phyloP scores from a whole-genome alignment of 1,140 invertebrate genomes.

The Plutomurus gul region DNA sequence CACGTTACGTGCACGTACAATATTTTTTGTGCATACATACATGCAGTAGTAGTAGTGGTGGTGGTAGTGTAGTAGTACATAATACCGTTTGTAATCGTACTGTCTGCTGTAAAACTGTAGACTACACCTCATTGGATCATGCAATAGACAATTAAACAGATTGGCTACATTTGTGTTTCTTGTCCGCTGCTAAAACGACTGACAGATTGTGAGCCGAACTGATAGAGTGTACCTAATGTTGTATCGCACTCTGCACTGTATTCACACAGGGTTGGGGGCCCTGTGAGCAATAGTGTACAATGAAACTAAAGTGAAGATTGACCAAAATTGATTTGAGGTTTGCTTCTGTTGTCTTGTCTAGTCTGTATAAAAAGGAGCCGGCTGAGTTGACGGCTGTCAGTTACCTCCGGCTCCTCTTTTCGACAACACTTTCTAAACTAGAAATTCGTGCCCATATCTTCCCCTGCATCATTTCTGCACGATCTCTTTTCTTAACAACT shows the following conservation, averaged over 20 bases:
- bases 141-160: conserved; percentile 17
- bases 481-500: no score
- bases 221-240: not conserved
- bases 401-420: not conserved
- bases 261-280: no score
- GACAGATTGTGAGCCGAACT: not conserved
- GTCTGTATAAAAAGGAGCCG: not conserved
- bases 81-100: no score
- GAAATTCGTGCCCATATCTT: not conserved
- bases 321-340: no score
- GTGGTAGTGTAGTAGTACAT: no score
- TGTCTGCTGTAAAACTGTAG: not conserved
- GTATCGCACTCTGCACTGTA: no score
- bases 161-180: not conserved
- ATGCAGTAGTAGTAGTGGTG: no score
- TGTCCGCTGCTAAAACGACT: not conserved
- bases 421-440: not conserved
- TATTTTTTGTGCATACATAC: no score
- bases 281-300: no score
- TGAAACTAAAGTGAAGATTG: no score
- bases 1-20: no score
- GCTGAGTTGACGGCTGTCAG: conserved; percentile 11
- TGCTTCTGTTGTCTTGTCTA: not conserved
- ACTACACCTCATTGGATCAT: conserved; percentile 3
- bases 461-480: not conserved